Base-by-base conservation (phyloP, 2,888 invertebrate species). In the Lumbricus terrestris region DNA sequence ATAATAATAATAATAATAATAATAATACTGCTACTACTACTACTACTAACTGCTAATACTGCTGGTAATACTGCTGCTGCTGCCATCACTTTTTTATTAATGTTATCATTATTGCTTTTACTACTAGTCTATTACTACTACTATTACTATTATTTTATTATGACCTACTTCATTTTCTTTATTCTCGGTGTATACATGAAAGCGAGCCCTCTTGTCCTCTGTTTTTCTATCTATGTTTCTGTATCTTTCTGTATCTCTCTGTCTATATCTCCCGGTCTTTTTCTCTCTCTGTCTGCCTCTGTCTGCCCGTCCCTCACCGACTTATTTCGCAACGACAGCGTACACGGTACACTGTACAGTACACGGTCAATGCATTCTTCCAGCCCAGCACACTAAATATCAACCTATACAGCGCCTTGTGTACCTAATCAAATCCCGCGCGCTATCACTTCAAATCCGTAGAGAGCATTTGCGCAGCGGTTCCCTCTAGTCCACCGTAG, bases 221-320 rank as follows among this genome's bases (percentile, higher is more conserved):
- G 54, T 89, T 35, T 89, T 1, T 89, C 89, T 89, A 2, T 88
- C 89, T 89, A 5, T 90, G n/a, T 90, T 18, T 91, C 90, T 90
- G 89, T 90, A n/a, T n/a, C 89, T 90, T 16, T 90, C 90, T 91
- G 85, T 40, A 6, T 40, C 40, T 40, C 40, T 40, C 15, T 40
- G 8, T 40, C 40, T 40, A 6, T 40, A 6, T 40, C 40, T 40
- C 40, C 15, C 40, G 6, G 8, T 40, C 54, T 90, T 91, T 16
- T 33, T 91, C 40, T 88, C 85, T 91, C 40, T 91, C 47, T 54
- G 23, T 88, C 23, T 88, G 37, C 47, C 88, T 90, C 90, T 85
- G 42, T 85, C 88, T 88, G 23, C 88, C 54, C 88, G 23, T 38
- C 82, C 35, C 34, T 35, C 34, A 37, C 33, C 37, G 13, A 5